Conservation (phyloP, 1,140 invertebrate species). For the Drosophila ogumai region DNA sequence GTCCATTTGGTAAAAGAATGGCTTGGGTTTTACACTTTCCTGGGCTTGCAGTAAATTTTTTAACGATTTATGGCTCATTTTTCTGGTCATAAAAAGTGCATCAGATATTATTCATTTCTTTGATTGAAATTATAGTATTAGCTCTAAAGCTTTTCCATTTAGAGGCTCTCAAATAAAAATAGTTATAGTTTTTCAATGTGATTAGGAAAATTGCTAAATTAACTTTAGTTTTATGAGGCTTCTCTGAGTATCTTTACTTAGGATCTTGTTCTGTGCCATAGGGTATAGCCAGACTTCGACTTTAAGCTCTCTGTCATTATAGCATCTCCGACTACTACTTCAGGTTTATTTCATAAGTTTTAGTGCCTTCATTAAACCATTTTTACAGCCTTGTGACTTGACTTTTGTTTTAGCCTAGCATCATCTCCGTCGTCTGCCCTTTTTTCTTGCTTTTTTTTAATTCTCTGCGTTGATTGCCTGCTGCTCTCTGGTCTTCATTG, state of each 20-base stretch:
- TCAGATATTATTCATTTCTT: constrained; percentile 2
- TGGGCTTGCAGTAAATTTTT: neutral
- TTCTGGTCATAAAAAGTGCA: constrained; percentile 16
- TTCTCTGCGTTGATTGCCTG: constrained; percentile 22
- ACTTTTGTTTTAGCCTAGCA: constrained; percentile 62
- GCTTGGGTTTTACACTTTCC: neutral
- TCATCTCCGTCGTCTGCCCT: constrained; percentile 16
- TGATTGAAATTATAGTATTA: constrained; percentile 8
- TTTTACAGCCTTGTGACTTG: constrained; percentile 56
- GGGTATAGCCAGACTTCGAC: neutral
- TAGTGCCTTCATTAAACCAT: constrained; percentile 75
- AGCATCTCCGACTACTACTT: constrained; percentile 14
- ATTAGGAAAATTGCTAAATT: constrained; percentile 22
- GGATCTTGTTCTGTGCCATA: constrained; percentile 21
- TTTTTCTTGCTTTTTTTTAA: constrained; percentile 17
- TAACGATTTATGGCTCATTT: constrained; percentile 1
- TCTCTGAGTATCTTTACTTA: constrained; percentile 19
- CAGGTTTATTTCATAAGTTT: constrained; percentile 58
- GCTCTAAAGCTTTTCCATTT: neutral
- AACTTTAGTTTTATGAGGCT: constrained; percentile 21
- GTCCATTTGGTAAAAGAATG: neutral
- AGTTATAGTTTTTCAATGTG: constrained; percentile 7
- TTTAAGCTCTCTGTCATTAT: constrained; percentile 8
- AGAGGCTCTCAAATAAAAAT: neutral
- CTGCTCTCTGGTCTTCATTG: constrained; percentile 13